A percentile compares a stretch with the other conserved stretches of the same genome.
These are phyloP conservation scores for Patagioenas fasciata DNA, from an alignment of 2,113 vertebrate genomes.

Conservation along the genomic window DNA sequence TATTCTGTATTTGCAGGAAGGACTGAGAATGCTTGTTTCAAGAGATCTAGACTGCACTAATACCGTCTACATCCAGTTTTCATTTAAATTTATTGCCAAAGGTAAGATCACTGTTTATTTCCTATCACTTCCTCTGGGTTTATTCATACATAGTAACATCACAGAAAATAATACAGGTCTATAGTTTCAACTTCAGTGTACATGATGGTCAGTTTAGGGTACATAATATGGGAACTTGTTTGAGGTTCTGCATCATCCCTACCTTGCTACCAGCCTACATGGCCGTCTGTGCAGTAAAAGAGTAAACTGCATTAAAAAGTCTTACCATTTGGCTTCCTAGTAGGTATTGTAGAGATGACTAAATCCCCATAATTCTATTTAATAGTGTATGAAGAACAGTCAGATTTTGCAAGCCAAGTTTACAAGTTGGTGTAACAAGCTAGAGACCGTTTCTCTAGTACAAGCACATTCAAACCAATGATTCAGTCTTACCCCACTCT, in stretches of 20 bases:
- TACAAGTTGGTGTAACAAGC: not conserved
- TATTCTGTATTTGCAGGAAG: conserved; percentile 83
- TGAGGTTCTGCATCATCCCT: not conserved
- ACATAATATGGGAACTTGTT: not conserved
- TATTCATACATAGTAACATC: not conserved
- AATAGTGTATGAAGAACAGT: not conserved
- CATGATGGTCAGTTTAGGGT: not conserved
- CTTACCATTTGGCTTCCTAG: not conserved
- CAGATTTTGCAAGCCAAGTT: not conserved
- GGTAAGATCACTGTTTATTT: conserved; percentile 73
- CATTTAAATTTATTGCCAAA: conserved; percentile 96
- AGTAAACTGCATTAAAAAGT: not conserved
- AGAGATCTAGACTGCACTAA: conserved; percentile 92
- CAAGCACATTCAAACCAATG: not conserved
- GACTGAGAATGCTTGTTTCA: conserved; percentile 92
- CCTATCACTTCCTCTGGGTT: not conserved
- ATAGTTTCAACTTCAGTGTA: not conserved
- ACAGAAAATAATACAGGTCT: not conserved
- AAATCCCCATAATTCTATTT: not conserved
- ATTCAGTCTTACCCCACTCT: not conserved
- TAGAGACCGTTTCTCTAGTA: not conserved
- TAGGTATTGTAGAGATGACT: not conserved
- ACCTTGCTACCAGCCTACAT: not conserved
- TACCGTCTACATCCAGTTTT: conserved; percentile 94
- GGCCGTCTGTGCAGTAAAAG: not conserved